Conservation (phyloP, 92 coral and sea anemone genomes). For the Epizoanthus rinbou region DNA sequence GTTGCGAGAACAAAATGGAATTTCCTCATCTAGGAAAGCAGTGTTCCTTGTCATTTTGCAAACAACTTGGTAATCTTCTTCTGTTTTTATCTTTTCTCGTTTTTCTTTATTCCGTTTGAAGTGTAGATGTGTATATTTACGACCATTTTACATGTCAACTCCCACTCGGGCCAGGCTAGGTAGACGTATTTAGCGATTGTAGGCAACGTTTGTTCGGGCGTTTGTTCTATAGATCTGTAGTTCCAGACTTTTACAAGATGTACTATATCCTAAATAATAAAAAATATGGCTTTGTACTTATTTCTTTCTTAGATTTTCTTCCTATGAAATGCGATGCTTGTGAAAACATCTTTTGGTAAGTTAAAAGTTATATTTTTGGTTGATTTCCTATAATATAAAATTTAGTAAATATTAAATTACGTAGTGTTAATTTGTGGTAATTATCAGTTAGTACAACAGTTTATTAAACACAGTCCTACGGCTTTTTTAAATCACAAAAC, state of each 20-base stretch:
- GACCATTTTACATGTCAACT: too few species aligned
- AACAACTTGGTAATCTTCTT: conserved; percentile 80
- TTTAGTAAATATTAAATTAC: too few species aligned
- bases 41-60: conserved; percentile 82
- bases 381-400: too few species aligned
- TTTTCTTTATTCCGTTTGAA: neutral
- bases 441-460: too few species aligned
- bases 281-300: neutral
- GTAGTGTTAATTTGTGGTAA: too few species aligned
- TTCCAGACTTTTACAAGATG: neutral
- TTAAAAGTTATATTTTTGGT: too few species aligned
- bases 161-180: too few species aligned
- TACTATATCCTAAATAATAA: neutral
- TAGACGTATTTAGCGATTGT: too few species aligned
- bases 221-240: too few species aligned
- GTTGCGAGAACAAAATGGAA: conserved; percentile 63
- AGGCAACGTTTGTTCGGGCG: too few species aligned
- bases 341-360: conserved; percentile 81
- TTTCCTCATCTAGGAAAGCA: conserved; percentile 93
- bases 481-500: too few species aligned
- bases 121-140: neutral
- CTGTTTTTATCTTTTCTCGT: neutral
- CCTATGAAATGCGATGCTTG: conserved; percentile 98
- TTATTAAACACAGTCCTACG: too few species aligned
- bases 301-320: conserved; percentile 74